Base-by-base conservation (phyloP, 2,113 vertebrate genomes). In the Cairina moschata region DNA sequence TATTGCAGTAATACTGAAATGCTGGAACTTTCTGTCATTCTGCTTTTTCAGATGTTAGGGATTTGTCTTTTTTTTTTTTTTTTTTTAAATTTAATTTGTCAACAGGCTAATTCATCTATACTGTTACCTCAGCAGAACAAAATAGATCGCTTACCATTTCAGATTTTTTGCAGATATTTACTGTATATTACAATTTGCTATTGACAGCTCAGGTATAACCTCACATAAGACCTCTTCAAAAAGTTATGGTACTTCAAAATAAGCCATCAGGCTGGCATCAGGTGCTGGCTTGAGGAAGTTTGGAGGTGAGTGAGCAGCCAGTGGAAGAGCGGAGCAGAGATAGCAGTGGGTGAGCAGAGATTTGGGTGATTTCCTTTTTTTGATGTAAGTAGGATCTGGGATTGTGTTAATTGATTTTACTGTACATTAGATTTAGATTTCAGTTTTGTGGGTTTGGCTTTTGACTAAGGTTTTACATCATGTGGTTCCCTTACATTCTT, bases 391-490 rank as follows among this genome's bases (percentile, higher is more conserved):
- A 54, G 68, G 65, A 31, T 90, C 73, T 52, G 93, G 83, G 83
- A 20, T 88, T 32, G 76, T 75, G 73, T 86, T 91, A 93, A 92
- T 90, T 86, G 90, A 96, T 96, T 96, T 95, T 94, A 86, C 90
- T 96, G 95, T 78, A 65, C 29, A 8, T 95, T 71, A 84, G 88
- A 87, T 83, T 60, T 83, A 58, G 58, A 83, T 81, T 94, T 82
- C 83, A 94, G 65, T 83, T 93, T 13, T 92, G 93, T 93, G 86
- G 88, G 38, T 92, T 97, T 96, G 95, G 90, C 95, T 82, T 81
- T 82, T 79, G 63, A 2, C 68, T 90, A 7, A 73, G 46, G 63
- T 40, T 83, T 95, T 79, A 82, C 67, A 42, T 95, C 91, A 91
- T 89, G 93, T 0, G 4, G 62, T 74, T 91, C 55, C 38, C 90